Base-by-base conservation (phyloP, 2,113 vertebrate species). In the Pleuronectes platessa region DNA sequence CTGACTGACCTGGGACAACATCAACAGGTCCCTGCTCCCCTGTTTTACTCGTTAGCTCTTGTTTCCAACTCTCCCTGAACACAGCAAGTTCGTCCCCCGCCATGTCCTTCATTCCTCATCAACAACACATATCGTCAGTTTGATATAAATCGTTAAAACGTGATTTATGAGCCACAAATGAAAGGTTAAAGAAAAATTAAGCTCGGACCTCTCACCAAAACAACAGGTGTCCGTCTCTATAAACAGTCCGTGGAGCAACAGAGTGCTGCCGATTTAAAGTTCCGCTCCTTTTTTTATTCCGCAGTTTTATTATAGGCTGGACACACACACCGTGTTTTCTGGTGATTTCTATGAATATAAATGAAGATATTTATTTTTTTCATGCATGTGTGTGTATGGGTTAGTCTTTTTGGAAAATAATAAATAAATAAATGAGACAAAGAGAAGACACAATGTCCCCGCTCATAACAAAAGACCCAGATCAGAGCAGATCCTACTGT, bases 51-150 rank as follows among this genome's bases (percentile, higher is more conserved):
- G 59, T 71, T 61, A 95, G 49, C 2, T 95, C 95, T 15, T 75
- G 24, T 86, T 92, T 91, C 94, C 95, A 95, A 40, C 60, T 74
- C 31, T 93, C 82, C 68, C 94, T 90, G 73, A 95, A 95, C 31
- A 74, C 74, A 69, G 27, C 74, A 17, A 95, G 91, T 12, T 94
- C 93, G 15, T 92, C 78, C 0, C 82, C 86, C 31, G 85, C 92
- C 94, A 94, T 95, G 0, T 65, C 86, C 49, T 1, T 60, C 45
- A 53, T 54, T 54, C 85, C 87, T 86, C 3, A 11, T 71, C 75
- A 1, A 76, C 3, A 17, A 51, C 72, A 45, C 17, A 3, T 2
- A 14, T 21, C 15, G 15, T 26, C 2, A 1, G 0, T 18, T 1
- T 21, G 5, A 64, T 40, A 56, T 2, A n/a, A 64, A 20, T 6